These are phyloP conservation scores for Brachionichthys hirsutus DNA, from an alignment of 2,113 vertebrate genomes.

Conservation along the genomic window DNA sequence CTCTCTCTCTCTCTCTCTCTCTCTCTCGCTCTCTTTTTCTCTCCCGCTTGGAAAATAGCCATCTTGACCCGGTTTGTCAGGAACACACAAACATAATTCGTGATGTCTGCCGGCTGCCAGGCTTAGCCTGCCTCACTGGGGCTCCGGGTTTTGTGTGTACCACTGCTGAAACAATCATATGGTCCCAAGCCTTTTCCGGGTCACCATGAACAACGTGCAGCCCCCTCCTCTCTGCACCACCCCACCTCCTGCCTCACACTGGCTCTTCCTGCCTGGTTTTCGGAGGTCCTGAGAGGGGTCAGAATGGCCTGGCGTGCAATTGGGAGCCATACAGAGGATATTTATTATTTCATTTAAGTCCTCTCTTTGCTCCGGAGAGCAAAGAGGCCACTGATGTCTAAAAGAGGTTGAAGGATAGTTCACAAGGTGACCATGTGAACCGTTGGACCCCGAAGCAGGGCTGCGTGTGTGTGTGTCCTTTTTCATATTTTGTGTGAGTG, in stretches of 20 bases:
- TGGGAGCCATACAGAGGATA: conserved; percentile 70
- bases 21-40: conserved; percentile 25
- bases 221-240: conserved; percentile 37
- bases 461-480: conserved; percentile 11
- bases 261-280: conserved; percentile 66
- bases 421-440: conserved; percentile 69
- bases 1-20: conserved; percentile 19
- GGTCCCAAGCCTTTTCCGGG: conserved; percentile 64
- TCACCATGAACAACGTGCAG: conserved; percentile 63
- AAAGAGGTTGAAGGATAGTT: conserved; percentile 62
- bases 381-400: conserved; percentile 58
- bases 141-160: conserved; percentile 47
- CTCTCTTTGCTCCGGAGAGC: conserved; percentile 59
- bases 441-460: conserved; percentile 56
- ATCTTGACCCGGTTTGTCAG: conserved; percentile 61
- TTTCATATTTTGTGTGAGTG: conserved; percentile 18
- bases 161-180: conserved; percentile 58
- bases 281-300: conserved; percentile 78
- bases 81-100: conserved; percentile 63
- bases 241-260: conserved; percentile 22
- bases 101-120: conserved; percentile 62
- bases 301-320: conserved; percentile 57
- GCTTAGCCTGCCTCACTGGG: conserved; percentile 57
- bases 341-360: conserved; percentile 80
- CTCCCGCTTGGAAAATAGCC: conserved; percentile 38